Base-by-base conservation (phyloP, 1,140 invertebrate species). In the Cyclargus thomasi region DNA sequence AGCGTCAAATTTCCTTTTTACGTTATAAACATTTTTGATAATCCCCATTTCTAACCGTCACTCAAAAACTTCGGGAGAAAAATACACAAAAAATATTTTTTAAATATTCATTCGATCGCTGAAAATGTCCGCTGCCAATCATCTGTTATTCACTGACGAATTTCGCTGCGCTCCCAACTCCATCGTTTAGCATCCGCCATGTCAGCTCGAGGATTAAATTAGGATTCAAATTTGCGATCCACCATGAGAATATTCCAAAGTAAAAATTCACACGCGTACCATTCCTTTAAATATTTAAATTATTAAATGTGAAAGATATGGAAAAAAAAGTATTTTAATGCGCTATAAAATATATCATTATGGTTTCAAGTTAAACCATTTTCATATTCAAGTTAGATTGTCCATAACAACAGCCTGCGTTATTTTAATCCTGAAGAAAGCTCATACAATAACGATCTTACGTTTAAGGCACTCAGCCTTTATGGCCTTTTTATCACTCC, bases 391-490 rank as follows among this genome's bases (percentile, higher is more conserved):
- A n/a, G n/a, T n/a, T n/a, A n/a, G n/a, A n/a, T n/a, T n/a, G n/a
- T n/a, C n/a, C n/a, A n/a, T n/a, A n/a, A n/a, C n/a, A n/a, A 47
- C 14, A 47, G 39, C 39, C 39, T 47, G 1, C 39, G 39, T 2
- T 14, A 14, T 16, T 7, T 47, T 47, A 47, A 47, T 47, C 14
- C 10, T 16, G 14, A 7, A 47, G 10, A 47, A 16, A 47, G 39
- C 14, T 8, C 11, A 47, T 47, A 16, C 10, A 47, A 11, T 14
- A 47, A 47, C 39, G 14, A 47, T n/a, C 23, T 35, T 7, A n/a
- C 20, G 14, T 63, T 63, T 22, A 35, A 63, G 36, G 59, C 64
- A 70, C 39, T 47, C 14, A 47, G 8, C 39, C 14, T 8, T 47
- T 47, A 47, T 16, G 3, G 14, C 39, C 39, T 47, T 47, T 69